Base-by-base conservation (phyloP, 2,888 invertebrate species). In the Actias luna region DNA sequence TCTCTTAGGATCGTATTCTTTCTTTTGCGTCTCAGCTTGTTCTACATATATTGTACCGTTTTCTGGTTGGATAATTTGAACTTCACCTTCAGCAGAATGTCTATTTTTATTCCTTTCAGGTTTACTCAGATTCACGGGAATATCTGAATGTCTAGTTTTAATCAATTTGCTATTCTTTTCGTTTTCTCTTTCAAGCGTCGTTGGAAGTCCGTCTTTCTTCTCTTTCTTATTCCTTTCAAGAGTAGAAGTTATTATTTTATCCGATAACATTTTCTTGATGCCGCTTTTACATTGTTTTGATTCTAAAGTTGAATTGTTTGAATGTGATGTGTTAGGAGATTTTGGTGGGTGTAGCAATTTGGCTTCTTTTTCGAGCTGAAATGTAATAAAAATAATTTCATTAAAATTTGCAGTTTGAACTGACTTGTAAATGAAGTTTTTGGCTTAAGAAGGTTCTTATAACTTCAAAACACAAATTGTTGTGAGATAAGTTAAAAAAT, bases 1-100 rank as follows among this genome's bases (percentile, higher is more conserved):
- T 65, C 93, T 93, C 69, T 93, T 93, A 0, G 90, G 86, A 64
- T 94, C 94, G 55, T 93, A 89, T 69, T 94, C 94, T 67, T 90
- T 88, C 76, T 93, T 94, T 73, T 94, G 94, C 0, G 86, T 77
- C 81, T 94, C 93, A 1, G 85, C 79, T 35, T 92, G 89, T 73
- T 94, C 93, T 33, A 90, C 76, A 39, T 85, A 82, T 50, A 80
- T 70, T 22, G 87, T 78, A 0, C 90, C 87, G 66, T 90, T 92
- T 64, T 92, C 92, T 57, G 89, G 84, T 68, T 86, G 88, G 60
- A 87, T 88, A 2, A 91, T 87, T 74, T 88, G 89, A 60, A 87
- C 76, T n/a, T 92, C 92, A 58, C 78, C 79, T 27, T 87, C 88
- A 27, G 84, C 81, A 5, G 93, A 89, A 69, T 85, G 79, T 72